A percentile compares a stretch with the other conserved stretches of the same genome.
Evolutionary conservation across 2,113 vertebrate species (phyloP).

Genomic region (Xenopus laevis): DNA sequence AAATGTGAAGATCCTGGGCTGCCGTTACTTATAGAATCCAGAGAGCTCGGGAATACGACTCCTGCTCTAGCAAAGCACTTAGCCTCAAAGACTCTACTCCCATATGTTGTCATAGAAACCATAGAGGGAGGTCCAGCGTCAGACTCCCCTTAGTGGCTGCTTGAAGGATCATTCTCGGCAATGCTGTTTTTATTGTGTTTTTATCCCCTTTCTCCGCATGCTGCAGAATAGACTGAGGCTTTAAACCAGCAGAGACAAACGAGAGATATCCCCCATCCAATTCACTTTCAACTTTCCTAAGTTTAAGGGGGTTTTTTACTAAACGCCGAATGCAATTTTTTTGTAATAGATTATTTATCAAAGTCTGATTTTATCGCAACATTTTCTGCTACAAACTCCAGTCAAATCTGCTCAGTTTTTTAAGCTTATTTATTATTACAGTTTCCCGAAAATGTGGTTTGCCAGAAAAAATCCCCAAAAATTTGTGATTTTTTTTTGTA

Average conservation of each 20-base stretch:
- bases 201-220: constrained; percentile 19
- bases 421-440: too few relatives aligned
- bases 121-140: constrained; percentile 51
- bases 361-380: too few relatives aligned
- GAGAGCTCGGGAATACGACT: constrained; percentile 50
- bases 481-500: too few relatives aligned
- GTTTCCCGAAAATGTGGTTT: too few relatives aligned
- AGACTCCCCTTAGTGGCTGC: constrained; percentile 61
- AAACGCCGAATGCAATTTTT: too few relatives aligned
- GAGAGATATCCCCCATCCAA: too few relatives aligned
- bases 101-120: constrained; percentile 58
- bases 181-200: constrained; percentile 15
- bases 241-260: constrained; percentile 37
- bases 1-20: background rate
- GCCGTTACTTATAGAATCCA: constrained; percentile 36
- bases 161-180: constrained; percentile 49
- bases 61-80: constrained; percentile 53
- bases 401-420: too few relatives aligned
- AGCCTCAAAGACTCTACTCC: constrained; percentile 44
- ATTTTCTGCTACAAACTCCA: too few relatives aligned
- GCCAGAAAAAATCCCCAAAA: too few relatives aligned
- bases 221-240: constrained; percentile 22
- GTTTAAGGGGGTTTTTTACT: too few relatives aligned
- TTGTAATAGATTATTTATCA: too few relatives aligned
- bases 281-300: too few relatives aligned